Evolutionary conservation across 2,113 vertebrate genomes (phyloP), one percentile per base, ranked within the genome.

Genomic region (Corvus moneduloides): DNA sequence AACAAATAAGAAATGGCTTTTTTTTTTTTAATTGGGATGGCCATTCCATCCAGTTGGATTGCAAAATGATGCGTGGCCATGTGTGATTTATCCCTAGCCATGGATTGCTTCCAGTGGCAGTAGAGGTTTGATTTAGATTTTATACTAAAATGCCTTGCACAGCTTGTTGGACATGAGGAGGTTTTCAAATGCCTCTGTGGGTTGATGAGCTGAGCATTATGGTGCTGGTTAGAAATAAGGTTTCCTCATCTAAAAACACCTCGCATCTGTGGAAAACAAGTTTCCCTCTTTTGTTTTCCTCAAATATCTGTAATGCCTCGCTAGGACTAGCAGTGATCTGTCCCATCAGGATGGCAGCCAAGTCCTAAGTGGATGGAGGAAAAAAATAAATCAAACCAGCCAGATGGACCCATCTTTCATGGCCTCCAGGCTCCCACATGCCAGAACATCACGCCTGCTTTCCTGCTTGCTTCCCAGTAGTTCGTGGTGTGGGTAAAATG

Each of bases 1-100:
- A 90, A 87, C 75, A 92, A 96, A 97, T 93, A 91, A 97, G 92
- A 94, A 93, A 89, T 89, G 48, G 21, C 35, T 56, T 66, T 73
- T 75, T 79, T 67, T 78, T 67, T 78, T 46, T 26, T 4, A 6
- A 27, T 28, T 84, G 14, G 63, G 76, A 80, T 81, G 80, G 39
- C 67, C 77, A 56, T 92, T 96, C 91, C 87, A 92, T 96, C 85
- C 82, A 92, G 44, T 92, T 96, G 81, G 87, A 86, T 44, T 79
- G 55, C 43, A 79, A 80, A 96, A 51, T 66, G 52, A 64, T 91
- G 33, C 1, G 24, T 76, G 72, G 82, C 64, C 69, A 51, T 79
- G 71, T 77, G 81, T 82, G 80, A 73, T 62, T 95, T 94, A 85
- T 96, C 75, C 37, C 35, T 66, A 30, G 54, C 46, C 48, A 21